Conservation (phyloP, 1,140 invertebrate genomes). For the Hypothenemus hampei region DNA sequence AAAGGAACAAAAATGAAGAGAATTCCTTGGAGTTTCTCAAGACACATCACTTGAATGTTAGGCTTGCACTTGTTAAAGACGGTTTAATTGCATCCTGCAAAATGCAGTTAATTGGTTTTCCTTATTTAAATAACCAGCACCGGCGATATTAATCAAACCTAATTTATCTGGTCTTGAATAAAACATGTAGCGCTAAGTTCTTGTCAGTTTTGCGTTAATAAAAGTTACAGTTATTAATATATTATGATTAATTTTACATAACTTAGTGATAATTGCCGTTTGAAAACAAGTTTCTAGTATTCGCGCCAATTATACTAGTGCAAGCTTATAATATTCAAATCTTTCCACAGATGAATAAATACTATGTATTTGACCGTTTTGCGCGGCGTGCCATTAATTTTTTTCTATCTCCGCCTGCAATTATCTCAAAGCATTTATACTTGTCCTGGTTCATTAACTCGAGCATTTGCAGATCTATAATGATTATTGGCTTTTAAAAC, state of each 20-base stretch:
- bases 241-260: conserved; percentile 31
- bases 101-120: conserved; percentile 26
- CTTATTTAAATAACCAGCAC: conserved; percentile 25
- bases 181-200: conserved; percentile 29
- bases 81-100: conserved; percentile 31
- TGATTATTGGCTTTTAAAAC: too few species aligned
- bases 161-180: conserved; percentile 29
- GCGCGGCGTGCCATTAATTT: neutral
- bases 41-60: neutral
- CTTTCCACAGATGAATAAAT: conserved; percentile 8
- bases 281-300: conserved; percentile 27
- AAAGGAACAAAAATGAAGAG: neutral
- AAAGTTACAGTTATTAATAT: conserved; percentile 31
- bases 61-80: conserved; percentile 8
- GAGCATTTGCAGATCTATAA: too few species aligned
- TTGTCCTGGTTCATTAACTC: too few species aligned
- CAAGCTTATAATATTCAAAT: conserved; percentile 9
- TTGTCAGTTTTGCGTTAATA: conserved; percentile 30
- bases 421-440: too few species aligned
- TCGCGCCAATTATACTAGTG: conserved; percentile 13
- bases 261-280: conserved; percentile 27
- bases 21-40: conserved; percentile 9
- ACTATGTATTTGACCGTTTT: conserved; percentile 5
- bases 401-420: too few species aligned
- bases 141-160: conserved; percentile 27